phyloP scores from a whole-genome alignment of 2,113 vertebrate species.

The Rallus limicola region DNA sequence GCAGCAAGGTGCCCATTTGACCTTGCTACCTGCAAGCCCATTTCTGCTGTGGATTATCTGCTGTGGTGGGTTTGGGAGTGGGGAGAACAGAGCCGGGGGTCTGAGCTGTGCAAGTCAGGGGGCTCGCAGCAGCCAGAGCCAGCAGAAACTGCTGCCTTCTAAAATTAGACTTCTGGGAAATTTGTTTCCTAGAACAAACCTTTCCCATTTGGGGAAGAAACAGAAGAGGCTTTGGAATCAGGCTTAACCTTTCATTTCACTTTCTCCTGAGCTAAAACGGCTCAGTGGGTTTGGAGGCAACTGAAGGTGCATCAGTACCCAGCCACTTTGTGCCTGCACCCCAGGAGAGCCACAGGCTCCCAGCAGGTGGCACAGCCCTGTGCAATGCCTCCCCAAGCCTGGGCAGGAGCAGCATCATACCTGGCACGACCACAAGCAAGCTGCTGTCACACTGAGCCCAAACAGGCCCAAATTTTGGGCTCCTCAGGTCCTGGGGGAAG shows the following conservation, averaged over 20 bases:
- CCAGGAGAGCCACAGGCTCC: not conserved
- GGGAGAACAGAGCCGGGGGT: not conserved
- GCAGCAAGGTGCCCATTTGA: not conserved
- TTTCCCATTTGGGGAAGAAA: not conserved
- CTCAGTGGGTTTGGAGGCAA: not conserved
- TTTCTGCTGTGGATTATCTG: not conserved
- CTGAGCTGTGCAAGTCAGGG: not conserved
- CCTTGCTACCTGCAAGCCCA: not conserved
- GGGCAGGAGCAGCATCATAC: not conserved
- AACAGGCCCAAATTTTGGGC: not conserved
- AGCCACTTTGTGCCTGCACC: rapidly evolving
- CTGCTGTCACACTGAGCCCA: not conserved
- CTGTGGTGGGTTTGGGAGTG: not conserved
- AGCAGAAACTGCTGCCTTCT: not conserved
- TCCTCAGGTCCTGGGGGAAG: not conserved
- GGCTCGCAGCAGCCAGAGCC: not conserved
- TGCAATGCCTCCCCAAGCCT: rapidly evolving
- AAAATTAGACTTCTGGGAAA: not conserved
- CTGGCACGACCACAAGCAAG: rapidly evolving
- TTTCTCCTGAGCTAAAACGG: not conserved
- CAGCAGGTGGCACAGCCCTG: rapidly evolving
- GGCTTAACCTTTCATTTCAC: not conserved
- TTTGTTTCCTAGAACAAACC: not conserved
- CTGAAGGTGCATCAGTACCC: not conserved
- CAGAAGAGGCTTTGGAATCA: not conserved